Base-by-base conservation (phyloP, 1,140 invertebrate genomes). In the Proctacanthus coquilletti region DNA sequence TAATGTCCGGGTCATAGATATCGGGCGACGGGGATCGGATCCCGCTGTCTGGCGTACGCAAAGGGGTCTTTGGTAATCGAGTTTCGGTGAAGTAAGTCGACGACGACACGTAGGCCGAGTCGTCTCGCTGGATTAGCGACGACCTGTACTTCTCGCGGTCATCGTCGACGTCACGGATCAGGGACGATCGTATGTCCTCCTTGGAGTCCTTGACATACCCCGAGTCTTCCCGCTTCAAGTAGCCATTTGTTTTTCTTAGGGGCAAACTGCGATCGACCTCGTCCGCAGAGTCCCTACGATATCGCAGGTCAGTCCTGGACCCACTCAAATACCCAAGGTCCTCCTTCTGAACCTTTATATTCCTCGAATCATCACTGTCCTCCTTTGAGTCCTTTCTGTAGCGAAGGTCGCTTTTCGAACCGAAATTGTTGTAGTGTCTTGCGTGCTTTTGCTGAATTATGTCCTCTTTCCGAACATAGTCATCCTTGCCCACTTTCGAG, bases 81-180 rank as follows among this genome's bases (percentile, higher is more conserved):
- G 21, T 27, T 21, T 34, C 36, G 6, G 39, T 41, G n/a, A 38
- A 42, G 21, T 42, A 42, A 4, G 64, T 66, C 0, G 64, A 66
- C n/a, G 65, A 67, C 4, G 65, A 68, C 5, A 68, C 64, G 47
- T 68, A 68, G 21, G 65, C 63, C 42, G 65, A 68, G 45, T 68
- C 65, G 47, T 67, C 65, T 39, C 63, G 57, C 36, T 64, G 65
- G 39, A 66, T 60, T 30, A 62, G 62, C 36, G 64, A 29, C 38
- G 18, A 27, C 18, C 37, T 44, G 34, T 40, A 43, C 9, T 45
- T 29, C 5, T 8, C 18, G 60, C 38, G 64, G 56, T 34, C 53
- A 55, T 15, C 34, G 27, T 41, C 34, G 18, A 15, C 18, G 36
- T 38, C 37, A 23, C 21, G 4, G 18, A 17, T 20, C 15, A 35